A percentile compares a stretch with the other conserved stretches of the same genome.
phyloP scores from a whole-genome alignment of 2,113 vertebrate species.

The Symphodus melops region DNA sequence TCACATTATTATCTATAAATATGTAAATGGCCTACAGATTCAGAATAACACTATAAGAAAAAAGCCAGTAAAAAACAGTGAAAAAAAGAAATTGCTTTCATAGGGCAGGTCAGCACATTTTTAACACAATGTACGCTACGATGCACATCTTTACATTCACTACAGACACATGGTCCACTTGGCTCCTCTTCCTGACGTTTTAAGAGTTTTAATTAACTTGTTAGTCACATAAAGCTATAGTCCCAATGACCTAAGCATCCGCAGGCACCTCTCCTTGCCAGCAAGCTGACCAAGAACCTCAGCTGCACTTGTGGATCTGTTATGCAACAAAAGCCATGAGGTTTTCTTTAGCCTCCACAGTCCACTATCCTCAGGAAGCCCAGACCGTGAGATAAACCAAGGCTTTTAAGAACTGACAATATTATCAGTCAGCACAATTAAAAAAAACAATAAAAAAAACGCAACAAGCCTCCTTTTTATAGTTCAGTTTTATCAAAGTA shows the following conservation, averaged over 20 bases:
- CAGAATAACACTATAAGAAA: no score
- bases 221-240: not conserved
- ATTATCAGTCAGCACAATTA: not conserved
- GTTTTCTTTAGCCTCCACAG: not conserved
- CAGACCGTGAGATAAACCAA: not conserved
- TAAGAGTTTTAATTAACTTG: not conserved
- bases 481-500: not conserved
- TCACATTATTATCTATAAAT: no score
- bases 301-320: not conserved
- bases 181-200: not conserved
- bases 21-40: no score
- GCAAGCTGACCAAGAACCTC: not conserved
- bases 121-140: no score
- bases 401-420: not conserved
- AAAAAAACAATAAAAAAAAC: no score
- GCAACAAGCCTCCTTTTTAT: not conserved
- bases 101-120: no score
- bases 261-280: not conserved
- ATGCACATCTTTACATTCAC: no score
- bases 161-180: not conserved
- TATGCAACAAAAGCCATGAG: not conserved
- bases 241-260: not conserved
- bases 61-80: no score
- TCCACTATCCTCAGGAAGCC: not conserved
- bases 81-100: no score